Evolutionary conservation across 2,113 vertebrate genomes (phyloP).

Genomic region (Xiphias gladius): DNA sequence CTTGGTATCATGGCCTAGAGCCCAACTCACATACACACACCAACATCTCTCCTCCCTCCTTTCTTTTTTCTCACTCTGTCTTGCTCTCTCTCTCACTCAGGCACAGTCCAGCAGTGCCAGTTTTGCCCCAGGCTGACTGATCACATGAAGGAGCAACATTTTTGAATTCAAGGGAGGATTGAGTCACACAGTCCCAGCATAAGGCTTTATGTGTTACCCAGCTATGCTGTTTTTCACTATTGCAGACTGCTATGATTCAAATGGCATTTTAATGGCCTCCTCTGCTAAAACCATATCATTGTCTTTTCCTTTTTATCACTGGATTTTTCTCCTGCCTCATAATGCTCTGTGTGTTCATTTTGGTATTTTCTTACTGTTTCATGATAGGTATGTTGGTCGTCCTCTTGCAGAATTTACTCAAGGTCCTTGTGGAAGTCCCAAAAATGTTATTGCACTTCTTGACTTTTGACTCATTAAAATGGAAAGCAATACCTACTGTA

Average conservation of each 20-base stretch:
- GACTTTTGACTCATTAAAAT: slow-evolving; percentile 26
- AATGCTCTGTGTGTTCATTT: slow-evolving; percentile 54
- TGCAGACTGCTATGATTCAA: slow-evolving; percentile 68
- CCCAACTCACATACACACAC: slow-evolving; percentile 55
- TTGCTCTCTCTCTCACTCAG: slow-evolving; percentile 50
- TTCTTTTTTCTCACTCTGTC: slow-evolving; percentile 42
- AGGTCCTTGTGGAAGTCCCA: slow-evolving; percentile 4
- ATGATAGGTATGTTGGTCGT: slow-evolving; percentile 35
- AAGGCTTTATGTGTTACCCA: slow-evolving; percentile 60
- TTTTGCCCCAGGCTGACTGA: slow-evolving; percentile 83
- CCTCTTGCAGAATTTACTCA: slow-evolving; percentile 31
- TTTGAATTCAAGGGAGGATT: slow-evolving; percentile 83
- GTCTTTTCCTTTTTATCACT: slow-evolving; percentile 55
- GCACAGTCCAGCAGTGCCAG: slow-evolving; percentile 79
- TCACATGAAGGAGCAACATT: slow-evolving; percentile 83
- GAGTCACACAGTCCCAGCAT: slow-evolving; percentile 75
- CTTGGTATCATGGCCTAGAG: slow-evolving; percentile 81
- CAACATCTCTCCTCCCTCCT: slow-evolving; percentile 44
- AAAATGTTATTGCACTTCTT: slow-evolving; percentile 21
- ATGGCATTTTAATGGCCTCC: slow-evolving; percentile 77
- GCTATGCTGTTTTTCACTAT: slow-evolving; percentile 59
- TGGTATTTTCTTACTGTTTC: slow-evolving; percentile 47
- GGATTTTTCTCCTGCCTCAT: slow-evolving; percentile 63
- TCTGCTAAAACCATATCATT: slow-evolving; percentile 58
- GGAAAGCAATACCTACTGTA: slow-evolving; percentile 1